Evolutionary conservation across 2,113 vertebrate genomes (phyloP).

Genomic region (Sceloporus tristichus): DNA sequence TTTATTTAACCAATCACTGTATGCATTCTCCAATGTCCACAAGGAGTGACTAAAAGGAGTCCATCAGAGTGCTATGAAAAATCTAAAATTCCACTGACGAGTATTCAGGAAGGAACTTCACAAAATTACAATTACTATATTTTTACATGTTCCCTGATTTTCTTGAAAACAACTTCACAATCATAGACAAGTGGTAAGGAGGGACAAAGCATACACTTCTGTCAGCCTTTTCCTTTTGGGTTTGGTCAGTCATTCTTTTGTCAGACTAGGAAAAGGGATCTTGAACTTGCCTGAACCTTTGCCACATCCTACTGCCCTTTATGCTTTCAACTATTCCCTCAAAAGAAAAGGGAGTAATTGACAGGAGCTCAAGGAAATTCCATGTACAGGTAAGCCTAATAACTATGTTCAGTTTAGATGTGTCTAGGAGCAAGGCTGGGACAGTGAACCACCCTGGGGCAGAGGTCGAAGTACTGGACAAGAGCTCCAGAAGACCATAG

Average conservation of each 20-base stretch:
- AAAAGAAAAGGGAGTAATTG: neutral
- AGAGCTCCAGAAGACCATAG: too few relatives aligned
- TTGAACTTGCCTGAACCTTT: neutral
- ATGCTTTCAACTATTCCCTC: neutral
- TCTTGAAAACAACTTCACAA: conserved; percentile 27
- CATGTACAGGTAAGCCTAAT: neutral
- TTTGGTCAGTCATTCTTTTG: neutral
- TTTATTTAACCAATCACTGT: neutral
- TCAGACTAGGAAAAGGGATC: neutral
- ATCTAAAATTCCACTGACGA: neutral
- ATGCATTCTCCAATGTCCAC: neutral
- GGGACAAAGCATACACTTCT: too few relatives aligned
- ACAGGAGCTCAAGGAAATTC: neutral
- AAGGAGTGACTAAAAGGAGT: neutral
- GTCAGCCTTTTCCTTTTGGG: neutral
- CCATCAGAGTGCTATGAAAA: conserved; percentile 16
- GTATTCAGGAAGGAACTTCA: conserved; percentile 18
- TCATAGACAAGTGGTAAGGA: conserved; percentile 25
- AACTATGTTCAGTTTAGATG: neutral
- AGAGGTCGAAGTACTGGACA: too few relatives aligned
- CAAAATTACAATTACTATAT: conserved; percentile 13
- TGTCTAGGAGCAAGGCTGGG: neutral
- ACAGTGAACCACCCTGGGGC: too few relatives aligned
- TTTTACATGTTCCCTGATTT: neutral
- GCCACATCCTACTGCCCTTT: neutral